Conservation (phyloP, 2,113 vertebrate genomes). For the Alligator sinensis region DNA sequence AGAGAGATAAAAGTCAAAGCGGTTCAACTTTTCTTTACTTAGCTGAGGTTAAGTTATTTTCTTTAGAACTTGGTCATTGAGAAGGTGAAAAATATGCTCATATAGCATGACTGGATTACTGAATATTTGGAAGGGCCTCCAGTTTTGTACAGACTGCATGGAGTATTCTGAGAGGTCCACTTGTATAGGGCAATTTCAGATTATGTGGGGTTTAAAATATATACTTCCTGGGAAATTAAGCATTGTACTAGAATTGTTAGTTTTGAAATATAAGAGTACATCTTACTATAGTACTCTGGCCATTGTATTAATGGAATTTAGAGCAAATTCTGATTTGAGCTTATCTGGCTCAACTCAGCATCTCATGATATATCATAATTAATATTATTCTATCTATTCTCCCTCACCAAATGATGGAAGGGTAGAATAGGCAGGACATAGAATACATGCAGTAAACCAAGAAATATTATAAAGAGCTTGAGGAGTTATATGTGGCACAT, state of each 20-base stretch:
- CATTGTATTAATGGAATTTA: neutral
- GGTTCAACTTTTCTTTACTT: neutral
- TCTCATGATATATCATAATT: neutral
- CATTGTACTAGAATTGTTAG: neutral
- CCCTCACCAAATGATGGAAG: neutral
- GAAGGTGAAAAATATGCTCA: neutral
- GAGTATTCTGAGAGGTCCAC: neutral
- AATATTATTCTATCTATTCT: neutral
- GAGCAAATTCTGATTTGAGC: neutral
- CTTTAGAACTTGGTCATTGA: neutral
- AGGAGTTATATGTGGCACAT: neutral
- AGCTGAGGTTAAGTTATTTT: neutral
- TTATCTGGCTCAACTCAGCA: neutral
- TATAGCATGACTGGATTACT: neutral
- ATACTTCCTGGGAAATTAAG: neutral
- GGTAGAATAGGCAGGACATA: neutral
- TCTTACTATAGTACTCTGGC: neutral
- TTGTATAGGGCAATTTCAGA: neutral
- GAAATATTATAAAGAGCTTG: neutral
- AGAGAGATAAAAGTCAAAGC: neutral
- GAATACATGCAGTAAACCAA: neutral
- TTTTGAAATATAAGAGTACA: neutral
- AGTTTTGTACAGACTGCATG: neutral
- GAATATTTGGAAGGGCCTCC: neutral
- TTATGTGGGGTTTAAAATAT: neutral